Evolutionary conservation across 2,888 invertebrate species (phyloP).

Genomic region (Patella pellucida): DNA sequence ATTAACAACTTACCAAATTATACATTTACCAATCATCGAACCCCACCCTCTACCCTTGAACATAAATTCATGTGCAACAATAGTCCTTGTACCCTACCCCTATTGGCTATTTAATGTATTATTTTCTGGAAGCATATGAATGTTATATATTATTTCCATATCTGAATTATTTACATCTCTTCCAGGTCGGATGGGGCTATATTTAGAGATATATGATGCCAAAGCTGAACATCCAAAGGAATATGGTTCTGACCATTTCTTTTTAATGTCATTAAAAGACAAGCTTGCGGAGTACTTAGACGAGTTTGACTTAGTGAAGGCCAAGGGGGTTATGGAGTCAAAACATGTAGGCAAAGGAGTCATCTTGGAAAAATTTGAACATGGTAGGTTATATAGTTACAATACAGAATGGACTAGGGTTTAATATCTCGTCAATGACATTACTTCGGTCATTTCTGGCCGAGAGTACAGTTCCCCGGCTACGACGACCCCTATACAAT

Average conservation of each 20-base stretch:
- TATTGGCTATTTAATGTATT: not conserved
- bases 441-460: too few relatives aligned
- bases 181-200: slow-evolving; percentile 58
- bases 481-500: too few relatives aligned
- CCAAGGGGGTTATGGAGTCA: slow-evolving; percentile 51
- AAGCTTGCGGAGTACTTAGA: slow-evolving; percentile 46
- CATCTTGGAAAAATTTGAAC: slow-evolving; percentile 55
- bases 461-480: too few relatives aligned
- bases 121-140: not conserved
- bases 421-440: too few relatives aligned
- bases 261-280: slow-evolving; percentile 53
- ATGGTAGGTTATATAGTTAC: slow-evolving; percentile 38
- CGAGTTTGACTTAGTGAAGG: slow-evolving; percentile 45
- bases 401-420: too few relatives aligned
- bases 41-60: too few relatives aligned
- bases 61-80: too few relatives aligned
- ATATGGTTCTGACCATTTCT: slow-evolving; percentile 57
- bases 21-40: too few relatives aligned
- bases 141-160: not conserved
- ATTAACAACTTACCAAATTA: too few relatives aligned
- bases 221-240: slow-evolving; percentile 41
- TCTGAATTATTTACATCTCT: not conserved
- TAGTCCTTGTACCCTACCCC: too few relatives aligned
- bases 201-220: slow-evolving; percentile 56
- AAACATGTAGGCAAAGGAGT: slow-evolving; percentile 46